phyloP scores from a whole-genome alignment of 2,797 vertebrate genomes.

The Danio tinwini region DNA sequence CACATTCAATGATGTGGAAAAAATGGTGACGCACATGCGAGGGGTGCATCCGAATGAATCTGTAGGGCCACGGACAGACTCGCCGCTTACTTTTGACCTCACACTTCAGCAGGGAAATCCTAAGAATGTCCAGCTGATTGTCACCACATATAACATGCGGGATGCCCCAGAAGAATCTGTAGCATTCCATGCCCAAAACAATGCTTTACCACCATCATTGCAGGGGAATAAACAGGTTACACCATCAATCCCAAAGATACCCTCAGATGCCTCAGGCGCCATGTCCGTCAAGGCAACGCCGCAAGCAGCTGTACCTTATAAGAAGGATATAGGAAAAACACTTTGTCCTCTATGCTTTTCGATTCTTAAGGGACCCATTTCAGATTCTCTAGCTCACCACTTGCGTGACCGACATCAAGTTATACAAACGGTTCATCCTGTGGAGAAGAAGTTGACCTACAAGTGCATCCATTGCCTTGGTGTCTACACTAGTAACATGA shows the following conservation, averaged over 20 bases:
- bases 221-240: conserved; percentile 74
- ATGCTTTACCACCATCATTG: conserved; percentile 67
- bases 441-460: conserved; percentile 98
- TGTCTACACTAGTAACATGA: conserved; percentile 99
- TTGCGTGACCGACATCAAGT: conserved; percentile 95
- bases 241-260: conserved; percentile 81
- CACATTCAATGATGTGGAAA: conserved; percentile 98
- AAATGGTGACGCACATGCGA: conserved; percentile 98
- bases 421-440: conserved; percentile 96
- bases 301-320: conserved; percentile 93
- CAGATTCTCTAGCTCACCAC: conserved; percentile 95
- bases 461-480: conserved; percentile 99
- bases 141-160: conserved; percentile 96
- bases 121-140: conserved; percentile 96
- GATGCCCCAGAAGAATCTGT: conserved; percentile 95
- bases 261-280: conserved; percentile 78
- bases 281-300: conserved; percentile 82
- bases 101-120: conserved; percentile 97
- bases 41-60: conserved; percentile 91
- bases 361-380: conserved; percentile 97
- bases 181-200: conserved; percentile 94
- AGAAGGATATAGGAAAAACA: conserved; percentile 96
- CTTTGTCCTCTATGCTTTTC: conserved; percentile 98
- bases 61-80: conserved; percentile 92
- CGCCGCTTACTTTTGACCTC: conserved; percentile 96